A percentile compares a stretch with the other conserved stretches of the same genome.
Evolutionary conservation across 2,888 invertebrate genomes (phyloP).

Genomic region (Caradrina kadenii): DNA sequence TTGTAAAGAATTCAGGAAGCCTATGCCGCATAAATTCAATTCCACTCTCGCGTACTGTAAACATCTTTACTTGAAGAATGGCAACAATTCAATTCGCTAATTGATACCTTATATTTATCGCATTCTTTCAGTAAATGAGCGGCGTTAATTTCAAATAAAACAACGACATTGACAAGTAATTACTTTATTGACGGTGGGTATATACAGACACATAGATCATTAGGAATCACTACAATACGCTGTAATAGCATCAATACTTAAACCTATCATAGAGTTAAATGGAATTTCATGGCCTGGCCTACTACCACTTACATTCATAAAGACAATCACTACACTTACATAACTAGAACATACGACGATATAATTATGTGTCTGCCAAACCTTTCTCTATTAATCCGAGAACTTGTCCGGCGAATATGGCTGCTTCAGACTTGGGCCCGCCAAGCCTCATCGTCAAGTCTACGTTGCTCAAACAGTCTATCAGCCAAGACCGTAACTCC

Average conservation of each 20-base stretch:
- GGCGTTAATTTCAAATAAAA: conserved; percentile 29
- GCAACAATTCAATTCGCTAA: not conserved
- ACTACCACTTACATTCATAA: conserved; percentile 23
- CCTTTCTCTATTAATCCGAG: conserved; percentile 89
- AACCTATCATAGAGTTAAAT: conserved; percentile 34
- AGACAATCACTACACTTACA: conserved; percentile 23
- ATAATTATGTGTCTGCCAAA: conserved; percentile 67
- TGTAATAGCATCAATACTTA: conserved; percentile 42
- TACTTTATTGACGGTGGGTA: conserved; percentile 65
- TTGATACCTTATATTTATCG: not conserved
- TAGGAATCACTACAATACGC: conserved; percentile 49
- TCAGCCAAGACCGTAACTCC: conserved; percentile 93
- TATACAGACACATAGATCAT: conserved; percentile 46
- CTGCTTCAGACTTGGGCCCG: conserved; percentile 92
- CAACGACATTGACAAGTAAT: conserved; percentile 33
- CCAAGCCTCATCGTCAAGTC: conserved; percentile 86
- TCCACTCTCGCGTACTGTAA: not conserved
- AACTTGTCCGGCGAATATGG: conserved; percentile 91
- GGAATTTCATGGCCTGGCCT: conserved; percentile 27
- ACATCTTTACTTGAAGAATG: conserved; percentile 5
- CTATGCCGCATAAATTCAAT: no score
- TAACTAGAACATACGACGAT: conserved; percentile 6
- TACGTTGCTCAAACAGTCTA: conserved; percentile 88
- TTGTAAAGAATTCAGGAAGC: not conserved
- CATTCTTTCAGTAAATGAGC: not conserved